Conservation (phyloP, 1,140 invertebrate species). For the Ceratitis capitata region DNA sequence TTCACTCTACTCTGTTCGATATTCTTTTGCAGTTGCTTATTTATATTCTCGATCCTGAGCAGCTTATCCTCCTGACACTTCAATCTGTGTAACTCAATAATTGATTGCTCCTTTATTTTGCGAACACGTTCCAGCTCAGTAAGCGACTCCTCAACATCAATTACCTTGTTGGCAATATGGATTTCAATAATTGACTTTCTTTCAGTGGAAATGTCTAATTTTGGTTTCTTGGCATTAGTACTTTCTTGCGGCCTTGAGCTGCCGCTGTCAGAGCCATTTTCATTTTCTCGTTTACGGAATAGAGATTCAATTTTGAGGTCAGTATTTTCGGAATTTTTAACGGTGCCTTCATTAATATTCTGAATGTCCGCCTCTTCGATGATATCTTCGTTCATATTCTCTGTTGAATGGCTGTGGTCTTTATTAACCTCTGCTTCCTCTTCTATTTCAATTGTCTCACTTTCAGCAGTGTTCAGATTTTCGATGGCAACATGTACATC, state of each 20-base stretch:
- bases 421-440: background rate
- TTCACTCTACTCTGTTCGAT: background rate
- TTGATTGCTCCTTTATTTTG: background rate
- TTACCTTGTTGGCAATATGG: slow-evolving; percentile 36
- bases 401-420: background rate
- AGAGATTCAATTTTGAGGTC: background rate
- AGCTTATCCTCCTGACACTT: slow-evolving; percentile 18
- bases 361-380: background rate
- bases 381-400: background rate
- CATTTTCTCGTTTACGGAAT: background rate
- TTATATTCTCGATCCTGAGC: slow-evolving; percentile 9
- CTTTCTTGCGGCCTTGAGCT: background rate
- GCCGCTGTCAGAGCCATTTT: background rate
- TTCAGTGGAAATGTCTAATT: background rate
- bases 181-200: slow-evolving; percentile 42
- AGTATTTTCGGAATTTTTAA: background rate
- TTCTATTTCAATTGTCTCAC: background rate
- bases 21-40: slow-evolving; percentile 17
- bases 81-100: background rate
- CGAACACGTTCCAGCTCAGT: slow-evolving; percentile 7
- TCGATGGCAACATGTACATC: background rate
- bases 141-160: background rate
- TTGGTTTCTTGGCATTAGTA: background rate
- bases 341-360: background rate
- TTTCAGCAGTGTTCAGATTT: background rate